A percentile compares a stretch with the other conserved stretches of the same genome.
These are phyloP conservation scores for Oryctes rhinoceros DNA, from an alignment of 1,140 invertebrate species.

Conservation along the genomic window DNA sequence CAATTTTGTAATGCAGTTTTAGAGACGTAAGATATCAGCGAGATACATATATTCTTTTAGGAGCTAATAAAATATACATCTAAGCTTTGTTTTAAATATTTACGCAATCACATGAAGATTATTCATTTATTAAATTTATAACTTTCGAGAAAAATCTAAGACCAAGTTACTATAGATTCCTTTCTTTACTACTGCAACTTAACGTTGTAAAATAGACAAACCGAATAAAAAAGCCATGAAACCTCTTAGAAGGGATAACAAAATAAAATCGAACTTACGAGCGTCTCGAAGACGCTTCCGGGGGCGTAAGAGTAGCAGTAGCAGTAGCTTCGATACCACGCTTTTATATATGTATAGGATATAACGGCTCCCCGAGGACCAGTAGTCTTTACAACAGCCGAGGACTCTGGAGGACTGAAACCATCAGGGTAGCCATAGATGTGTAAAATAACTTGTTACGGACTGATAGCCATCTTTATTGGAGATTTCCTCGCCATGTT, in stretches of 20 bases:
- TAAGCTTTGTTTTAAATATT: background rate
- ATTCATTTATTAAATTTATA: too few species aligned
- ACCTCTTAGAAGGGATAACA: background rate
- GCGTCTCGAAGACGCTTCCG: constrained; percentile 20
- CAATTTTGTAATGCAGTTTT: too few species aligned
- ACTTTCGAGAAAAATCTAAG: too few species aligned
- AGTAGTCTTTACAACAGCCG: constrained; percentile 43
- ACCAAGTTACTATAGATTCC: too few species aligned
- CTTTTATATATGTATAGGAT: constrained; percentile 49
- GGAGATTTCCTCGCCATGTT: constrained; percentile 37
- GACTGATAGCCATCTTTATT: constrained; percentile 49
- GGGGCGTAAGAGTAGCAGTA: background rate
- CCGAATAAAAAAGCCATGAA: background rate
- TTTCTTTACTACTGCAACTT: background rate
- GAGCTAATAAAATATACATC: background rate
- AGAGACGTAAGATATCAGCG: too few species aligned
- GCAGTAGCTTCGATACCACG: constrained; percentile 26
- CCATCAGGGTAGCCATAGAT: constrained; percentile 58
- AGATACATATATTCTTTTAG: too few species aligned
- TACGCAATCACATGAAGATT: background rate
- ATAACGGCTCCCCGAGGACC: constrained; percentile 52
- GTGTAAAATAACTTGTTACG: constrained; percentile 61
- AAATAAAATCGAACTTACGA: constrained; percentile 18
- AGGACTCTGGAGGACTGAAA: constrained; percentile 51
- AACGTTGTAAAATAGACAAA: background rate